phyloP scores from a whole-genome alignment of 2,797 vertebrate species.

The Saguinus oedipus region DNA sequence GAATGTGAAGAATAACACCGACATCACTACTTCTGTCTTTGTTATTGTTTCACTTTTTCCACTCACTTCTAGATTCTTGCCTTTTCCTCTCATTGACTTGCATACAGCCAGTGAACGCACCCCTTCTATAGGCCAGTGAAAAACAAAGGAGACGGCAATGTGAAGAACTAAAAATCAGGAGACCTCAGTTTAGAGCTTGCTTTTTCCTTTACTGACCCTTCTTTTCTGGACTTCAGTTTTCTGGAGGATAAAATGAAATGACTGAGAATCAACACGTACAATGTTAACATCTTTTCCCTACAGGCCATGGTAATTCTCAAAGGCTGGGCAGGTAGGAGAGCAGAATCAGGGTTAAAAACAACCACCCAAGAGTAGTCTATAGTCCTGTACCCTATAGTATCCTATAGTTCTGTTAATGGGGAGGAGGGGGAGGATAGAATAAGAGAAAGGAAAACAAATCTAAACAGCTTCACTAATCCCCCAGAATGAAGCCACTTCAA shows the following conservation, averaged over 20 bases:
- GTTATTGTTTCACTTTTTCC: background rate
- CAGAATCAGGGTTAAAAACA: background rate
- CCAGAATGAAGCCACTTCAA: background rate
- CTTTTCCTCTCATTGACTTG: background rate
- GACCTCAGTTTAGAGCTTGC: background rate
- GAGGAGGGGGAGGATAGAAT: background rate
- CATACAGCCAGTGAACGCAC: background rate
- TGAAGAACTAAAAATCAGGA: background rate
- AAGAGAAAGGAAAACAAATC: background rate
- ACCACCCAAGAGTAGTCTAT: background rate
- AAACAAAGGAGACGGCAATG: background rate
- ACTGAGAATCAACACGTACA: background rate
- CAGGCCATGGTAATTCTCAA: background rate
- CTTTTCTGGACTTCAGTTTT: slow-evolving; percentile 8
- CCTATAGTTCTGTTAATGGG: background rate
- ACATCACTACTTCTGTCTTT: background rate
- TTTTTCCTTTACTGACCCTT: background rate
- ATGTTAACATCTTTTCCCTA: background rate
- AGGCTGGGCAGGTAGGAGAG: background rate
- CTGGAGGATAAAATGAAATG: background rate
- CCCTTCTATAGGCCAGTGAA: background rate
- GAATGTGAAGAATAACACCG: background rate
- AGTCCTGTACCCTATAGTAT: background rate
- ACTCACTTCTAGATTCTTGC: background rate
- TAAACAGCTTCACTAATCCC: background rate